These are phyloP conservation scores for Atopsyche davidsoni DNA, from an alignment of 1,140 invertebrate genomes.

Conservation along the genomic window DNA sequence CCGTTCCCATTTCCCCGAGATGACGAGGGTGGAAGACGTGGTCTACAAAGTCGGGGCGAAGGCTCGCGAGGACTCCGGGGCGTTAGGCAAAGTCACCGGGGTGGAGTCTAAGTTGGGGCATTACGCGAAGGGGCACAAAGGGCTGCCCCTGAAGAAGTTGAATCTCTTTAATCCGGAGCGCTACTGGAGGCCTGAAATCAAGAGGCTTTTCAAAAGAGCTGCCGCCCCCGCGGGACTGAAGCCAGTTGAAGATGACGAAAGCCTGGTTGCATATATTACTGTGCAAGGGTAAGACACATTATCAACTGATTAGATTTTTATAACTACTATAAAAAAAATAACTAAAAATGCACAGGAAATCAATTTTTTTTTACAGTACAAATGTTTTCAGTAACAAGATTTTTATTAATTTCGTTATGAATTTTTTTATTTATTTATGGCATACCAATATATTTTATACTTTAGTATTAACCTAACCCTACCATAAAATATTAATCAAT, in stretches of 20 bases:
- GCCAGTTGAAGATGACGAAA: conserved; percentile 6
- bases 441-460: too few relatives aligned
- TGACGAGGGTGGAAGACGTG: too few relatives aligned
- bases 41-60: not conserved
- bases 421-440: too few relatives aligned
- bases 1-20: too few relatives aligned
- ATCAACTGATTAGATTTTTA: not conserved
- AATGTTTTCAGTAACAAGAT: too few relatives aligned
- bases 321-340: not conserved
- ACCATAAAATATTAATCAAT: not conserved
- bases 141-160: conserved; percentile 4
- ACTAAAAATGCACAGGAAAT: not conserved
- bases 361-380: too few relatives aligned
- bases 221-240: too few relatives aligned
- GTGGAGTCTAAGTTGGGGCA: conserved; percentile 9
- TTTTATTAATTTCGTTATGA: too few relatives aligned
- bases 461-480: too few relatives aligned
- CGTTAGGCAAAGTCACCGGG: conserved; percentile 7
- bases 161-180: conserved; percentile 7
- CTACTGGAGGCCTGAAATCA: too few relatives aligned
- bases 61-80: not conserved
- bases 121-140: not conserved
- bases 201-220: too few relatives aligned
- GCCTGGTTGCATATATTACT: conserved; percentile 11
- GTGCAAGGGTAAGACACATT: conserved; percentile 17